A percentile compares a stretch with the other conserved stretches of the same genome.
Evolutionary conservation across 2,113 vertebrate genomes (phyloP).

Genomic region (Sporophila hypoxantha): DNA sequence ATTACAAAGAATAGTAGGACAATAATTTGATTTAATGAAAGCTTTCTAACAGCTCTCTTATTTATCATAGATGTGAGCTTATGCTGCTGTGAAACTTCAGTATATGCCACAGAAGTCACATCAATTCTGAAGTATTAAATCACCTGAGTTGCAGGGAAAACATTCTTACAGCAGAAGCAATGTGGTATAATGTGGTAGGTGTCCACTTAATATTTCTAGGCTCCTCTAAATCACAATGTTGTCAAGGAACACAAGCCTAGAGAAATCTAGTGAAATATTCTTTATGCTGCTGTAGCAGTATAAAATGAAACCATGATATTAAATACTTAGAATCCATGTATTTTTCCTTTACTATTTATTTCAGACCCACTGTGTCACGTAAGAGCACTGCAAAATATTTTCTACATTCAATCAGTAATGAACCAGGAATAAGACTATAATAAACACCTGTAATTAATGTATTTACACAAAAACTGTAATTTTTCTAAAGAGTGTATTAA

Average conservation of each 20-base stretch:
- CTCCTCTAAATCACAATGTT: background rate
- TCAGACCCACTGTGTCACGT: background rate
- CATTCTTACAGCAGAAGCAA: background rate
- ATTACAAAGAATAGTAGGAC: background rate
- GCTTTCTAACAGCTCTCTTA: background rate
- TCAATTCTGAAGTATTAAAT: background rate
- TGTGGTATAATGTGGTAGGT: background rate
- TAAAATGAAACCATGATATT: background rate
- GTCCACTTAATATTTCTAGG: background rate
- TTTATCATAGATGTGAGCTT: background rate
- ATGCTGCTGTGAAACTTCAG: background rate
- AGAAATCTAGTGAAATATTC: background rate
- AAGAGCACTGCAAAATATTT: background rate
- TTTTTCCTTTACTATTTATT: background rate
- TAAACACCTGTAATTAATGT: background rate
- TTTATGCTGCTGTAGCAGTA: background rate
- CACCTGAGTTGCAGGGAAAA: background rate
- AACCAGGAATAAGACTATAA: background rate
- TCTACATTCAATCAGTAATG: background rate
- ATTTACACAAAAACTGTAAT: background rate
- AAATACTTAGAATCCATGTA: background rate
- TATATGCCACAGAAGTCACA: background rate
- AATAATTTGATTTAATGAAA: background rate
- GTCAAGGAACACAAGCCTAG: background rate
- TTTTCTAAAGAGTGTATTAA: background rate